phyloP scores from a whole-genome alignment of 2,113 vertebrate genomes.

The Antechinus flavipes region DNA sequence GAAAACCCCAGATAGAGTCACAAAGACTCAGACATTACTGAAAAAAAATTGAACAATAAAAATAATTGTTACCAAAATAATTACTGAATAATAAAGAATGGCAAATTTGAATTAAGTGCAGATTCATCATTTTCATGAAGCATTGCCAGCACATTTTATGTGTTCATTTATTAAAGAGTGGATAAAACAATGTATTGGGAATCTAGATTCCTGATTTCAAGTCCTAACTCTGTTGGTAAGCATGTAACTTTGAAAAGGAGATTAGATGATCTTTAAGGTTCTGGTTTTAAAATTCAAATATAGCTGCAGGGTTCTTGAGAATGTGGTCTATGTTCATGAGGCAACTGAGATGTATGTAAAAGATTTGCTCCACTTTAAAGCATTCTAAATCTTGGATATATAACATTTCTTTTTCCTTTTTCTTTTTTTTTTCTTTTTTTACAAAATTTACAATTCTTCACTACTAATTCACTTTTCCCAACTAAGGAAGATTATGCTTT shows the following conservation, averaged over 20 bases:
- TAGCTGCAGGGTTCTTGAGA: background rate
- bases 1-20: too few relatives aligned
- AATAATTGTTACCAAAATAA: background rate
- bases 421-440: background rate
- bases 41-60: background rate
- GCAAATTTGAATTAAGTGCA: background rate
- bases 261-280: background rate
- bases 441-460: background rate
- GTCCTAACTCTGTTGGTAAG: background rate
- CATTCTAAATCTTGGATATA: background rate
- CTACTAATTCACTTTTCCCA: background rate
- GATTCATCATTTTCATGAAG: background rate
- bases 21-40: too few relatives aligned
- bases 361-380: background rate
- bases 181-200: background rate
- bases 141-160: background rate
- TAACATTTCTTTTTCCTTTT: background rate
- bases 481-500: background rate
- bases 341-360: background rate
- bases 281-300: background rate
- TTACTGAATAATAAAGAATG: background rate
- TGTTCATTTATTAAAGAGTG: background rate
- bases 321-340: background rate
- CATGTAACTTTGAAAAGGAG: background rate
- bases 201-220: background rate